Evolutionary conservation across 2,888 invertebrate genomes (phyloP).

Genomic region (Melanchra persicariae): DNA sequence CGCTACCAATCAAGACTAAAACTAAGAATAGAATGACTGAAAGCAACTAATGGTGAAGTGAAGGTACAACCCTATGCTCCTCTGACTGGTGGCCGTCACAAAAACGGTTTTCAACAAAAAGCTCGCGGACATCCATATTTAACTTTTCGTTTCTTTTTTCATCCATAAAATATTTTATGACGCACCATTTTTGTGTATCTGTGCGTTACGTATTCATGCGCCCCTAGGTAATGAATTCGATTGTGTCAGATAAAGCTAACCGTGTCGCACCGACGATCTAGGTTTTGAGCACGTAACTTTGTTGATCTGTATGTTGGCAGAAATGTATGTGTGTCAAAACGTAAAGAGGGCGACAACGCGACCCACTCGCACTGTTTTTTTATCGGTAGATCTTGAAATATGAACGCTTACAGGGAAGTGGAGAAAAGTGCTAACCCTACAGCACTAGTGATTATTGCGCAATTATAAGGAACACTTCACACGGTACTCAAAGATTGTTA

Average conservation of each 20-base stretch:
- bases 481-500: not conserved
- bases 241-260: constrained; percentile 84
- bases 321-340: constrained; percentile 80
- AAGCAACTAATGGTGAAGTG: not conserved
- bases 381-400: constrained; percentile 48
- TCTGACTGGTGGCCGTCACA: constrained; percentile 11
- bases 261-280: constrained; percentile 85
- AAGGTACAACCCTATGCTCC: constrained; percentile 49
- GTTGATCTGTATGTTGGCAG: constrained; percentile 78
- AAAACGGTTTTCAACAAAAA: constrained; percentile 43
- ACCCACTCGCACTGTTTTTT: constrained; percentile 69
- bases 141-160: constrained; percentile 40
- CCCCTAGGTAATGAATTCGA: constrained; percentile 73
- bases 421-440: not conserved
- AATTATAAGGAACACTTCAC: not conserved
- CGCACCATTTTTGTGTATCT: constrained; percentile 35
- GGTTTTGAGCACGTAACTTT: constrained; percentile 85
- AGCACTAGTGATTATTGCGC: not conserved
- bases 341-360: constrained; percentile 76
- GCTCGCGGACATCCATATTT: constrained; percentile 33
- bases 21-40: not conserved
- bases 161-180: constrained; percentile 36
- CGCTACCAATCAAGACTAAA: too few species aligned
- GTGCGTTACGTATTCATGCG: constrained; percentile 64
- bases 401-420: constrained; percentile 3